Conservation (phyloP, 1,140 invertebrate species). For the Drosophila varians region DNA sequence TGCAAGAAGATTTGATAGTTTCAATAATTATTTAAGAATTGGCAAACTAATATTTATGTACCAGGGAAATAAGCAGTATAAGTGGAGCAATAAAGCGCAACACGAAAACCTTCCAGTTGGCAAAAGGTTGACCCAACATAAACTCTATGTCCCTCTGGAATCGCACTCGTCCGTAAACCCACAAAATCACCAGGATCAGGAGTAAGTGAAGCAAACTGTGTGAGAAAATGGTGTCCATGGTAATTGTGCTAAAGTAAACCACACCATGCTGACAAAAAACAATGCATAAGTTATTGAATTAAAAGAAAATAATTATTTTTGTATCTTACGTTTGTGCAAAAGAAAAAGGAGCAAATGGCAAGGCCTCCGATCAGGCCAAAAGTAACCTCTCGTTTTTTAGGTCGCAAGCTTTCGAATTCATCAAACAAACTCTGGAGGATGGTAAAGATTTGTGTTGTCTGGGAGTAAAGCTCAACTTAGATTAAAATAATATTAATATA, state of each 20-base stretch:
- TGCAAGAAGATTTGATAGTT: background rate
- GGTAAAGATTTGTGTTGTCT: conserved; percentile 63
- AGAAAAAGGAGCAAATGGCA: conserved; percentile 41
- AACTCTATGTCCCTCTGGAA: conserved; percentile 90
- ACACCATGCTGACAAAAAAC: conserved; percentile 50
- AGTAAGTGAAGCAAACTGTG: conserved; percentile 89
- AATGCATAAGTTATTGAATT: background rate
- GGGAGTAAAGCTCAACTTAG: too few relatives aligned
- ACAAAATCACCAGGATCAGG: conserved; percentile 89
- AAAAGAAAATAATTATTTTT: too few relatives aligned
- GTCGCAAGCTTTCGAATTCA: conserved; percentile 59
- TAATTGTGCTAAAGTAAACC: conserved; percentile 40
- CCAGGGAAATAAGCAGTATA: conserved; percentile 48
- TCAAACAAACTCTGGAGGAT: conserved; percentile 64
- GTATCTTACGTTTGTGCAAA: conserved; percentile 66
- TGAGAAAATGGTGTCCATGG: conserved; percentile 86
- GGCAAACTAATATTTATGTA: conserved; percentile 16
- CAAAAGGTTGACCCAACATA: conserved; percentile 90
- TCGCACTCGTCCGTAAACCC: conserved; percentile 90
- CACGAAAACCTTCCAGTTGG: conserved; percentile 72
- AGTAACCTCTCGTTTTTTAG: conserved; percentile 41
- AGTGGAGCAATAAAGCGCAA: conserved; percentile 71
- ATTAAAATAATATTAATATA: background rate
- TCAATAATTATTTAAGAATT: background rate
- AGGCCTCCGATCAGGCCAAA: conserved; percentile 50